A percentile compares a stretch with the other conserved stretches of the same genome.
These are phyloP conservation scores for Erannis defoliaria DNA, from an alignment of 2,888 invertebrate genomes.

Conservation along the genomic window DNA sequence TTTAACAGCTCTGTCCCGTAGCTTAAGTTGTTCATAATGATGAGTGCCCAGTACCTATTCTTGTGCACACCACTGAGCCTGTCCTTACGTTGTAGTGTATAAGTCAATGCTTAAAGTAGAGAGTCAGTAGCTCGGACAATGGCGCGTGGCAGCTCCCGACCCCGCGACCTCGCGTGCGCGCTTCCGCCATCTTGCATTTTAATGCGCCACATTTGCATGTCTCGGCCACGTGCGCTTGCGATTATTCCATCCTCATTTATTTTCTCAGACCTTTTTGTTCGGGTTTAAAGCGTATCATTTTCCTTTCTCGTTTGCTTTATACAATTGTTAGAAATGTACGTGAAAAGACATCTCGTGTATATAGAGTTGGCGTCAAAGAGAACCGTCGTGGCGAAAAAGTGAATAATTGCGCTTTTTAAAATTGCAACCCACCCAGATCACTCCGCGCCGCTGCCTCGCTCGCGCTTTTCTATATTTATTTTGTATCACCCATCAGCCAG, in stretches of 20 bases:
- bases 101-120: slow-evolving; percentile 33
- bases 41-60: no score
- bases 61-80: not conserved
- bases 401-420: no score
- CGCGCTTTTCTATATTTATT: no score
- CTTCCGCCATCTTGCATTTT: slow-evolving; percentile 85
- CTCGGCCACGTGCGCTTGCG: slow-evolving; percentile 79
- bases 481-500: no score
- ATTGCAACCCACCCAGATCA: no score
- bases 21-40: no score
- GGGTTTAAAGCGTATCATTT: slow-evolving; percentile 22
- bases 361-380: no score
- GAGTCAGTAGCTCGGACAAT: slow-evolving; percentile 75
- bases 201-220: slow-evolving; percentile 81
- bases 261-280: slow-evolving; percentile 46
- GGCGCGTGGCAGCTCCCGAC: slow-evolving; percentile 83
- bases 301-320: slow-evolving; percentile 1
- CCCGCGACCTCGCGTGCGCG: slow-evolving; percentile 84
- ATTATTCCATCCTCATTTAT: slow-evolving; percentile 79
- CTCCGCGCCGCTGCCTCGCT: no score
- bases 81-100: not conserved
- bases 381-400: no score
- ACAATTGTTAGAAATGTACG: slow-evolving; percentile 1
- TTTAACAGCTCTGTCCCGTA: no score
- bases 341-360: slow-evolving; percentile 4